phyloP scores from a whole-genome alignment of 2,888 invertebrate species.

The Ecliptopera silaceata region DNA sequence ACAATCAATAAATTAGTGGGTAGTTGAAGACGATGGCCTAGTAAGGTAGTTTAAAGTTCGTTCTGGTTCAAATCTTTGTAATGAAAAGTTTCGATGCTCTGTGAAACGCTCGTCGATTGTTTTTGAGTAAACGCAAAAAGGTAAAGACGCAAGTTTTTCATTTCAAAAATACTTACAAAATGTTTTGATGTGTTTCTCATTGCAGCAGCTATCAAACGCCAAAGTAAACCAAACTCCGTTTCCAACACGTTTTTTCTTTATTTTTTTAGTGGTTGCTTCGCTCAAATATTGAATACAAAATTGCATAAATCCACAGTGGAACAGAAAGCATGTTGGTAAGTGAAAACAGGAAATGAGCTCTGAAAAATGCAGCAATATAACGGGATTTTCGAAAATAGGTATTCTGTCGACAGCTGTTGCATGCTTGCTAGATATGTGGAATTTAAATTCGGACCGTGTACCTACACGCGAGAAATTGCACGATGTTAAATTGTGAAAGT shows the following conservation, averaged over 20 bases:
- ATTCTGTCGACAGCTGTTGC: conserved; percentile 65
- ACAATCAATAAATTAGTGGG: conserved; percentile 20
- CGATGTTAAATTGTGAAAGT: conserved; percentile 15
- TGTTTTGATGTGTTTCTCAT: too few species aligned
- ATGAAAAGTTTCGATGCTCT: not conserved
- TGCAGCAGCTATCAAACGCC: not conserved
- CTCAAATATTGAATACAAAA: conserved; percentile 26
- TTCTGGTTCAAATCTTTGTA: not conserved
- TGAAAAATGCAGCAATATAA: conserved; percentile 47
- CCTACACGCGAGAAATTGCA: conserved; percentile 20
- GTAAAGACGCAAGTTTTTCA: too few species aligned
- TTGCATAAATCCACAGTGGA: conserved; percentile 31
- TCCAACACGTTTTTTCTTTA: not conserved
- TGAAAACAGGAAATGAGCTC: conserved; percentile 48
- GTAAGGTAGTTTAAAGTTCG: not conserved
- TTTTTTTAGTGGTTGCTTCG: not conserved
- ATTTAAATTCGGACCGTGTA: conserved; percentile 48
- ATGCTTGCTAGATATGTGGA: conserved; percentile 43
- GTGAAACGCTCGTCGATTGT: not conserved
- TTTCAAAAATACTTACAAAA: too few species aligned
- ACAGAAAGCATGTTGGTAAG: conserved; percentile 23
- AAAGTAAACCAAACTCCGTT: not conserved
- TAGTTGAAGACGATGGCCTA: conserved; percentile 1
- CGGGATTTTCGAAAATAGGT: conserved; percentile 54
- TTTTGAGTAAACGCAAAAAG: too few species aligned